Evolutionary conservation across 2,888 invertebrate species (phyloP).

Genomic region (Silvanus unidentatus): DNA sequence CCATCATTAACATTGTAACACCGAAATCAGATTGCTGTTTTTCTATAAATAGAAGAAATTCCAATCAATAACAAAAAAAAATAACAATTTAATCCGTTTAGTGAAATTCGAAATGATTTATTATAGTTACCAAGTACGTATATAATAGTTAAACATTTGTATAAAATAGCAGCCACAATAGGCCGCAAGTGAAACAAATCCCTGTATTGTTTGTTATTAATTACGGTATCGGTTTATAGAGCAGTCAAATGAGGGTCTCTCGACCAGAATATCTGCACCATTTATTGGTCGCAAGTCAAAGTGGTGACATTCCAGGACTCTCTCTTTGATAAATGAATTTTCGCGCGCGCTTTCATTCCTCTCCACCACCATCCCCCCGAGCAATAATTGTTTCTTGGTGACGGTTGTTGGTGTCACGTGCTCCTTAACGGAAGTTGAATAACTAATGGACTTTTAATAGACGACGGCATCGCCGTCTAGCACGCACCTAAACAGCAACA

Average conservation of each 20-base stretch:
- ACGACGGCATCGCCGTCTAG: constrained; percentile 17
- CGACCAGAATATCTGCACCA: background rate
- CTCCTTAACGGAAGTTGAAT: constrained; percentile 22
- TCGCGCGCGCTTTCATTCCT: too few species aligned
- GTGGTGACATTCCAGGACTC: constrained; percentile 2
- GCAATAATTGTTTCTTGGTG: constrained; percentile 19
- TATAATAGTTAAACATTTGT: constrained; percentile 16
- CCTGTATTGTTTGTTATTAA: constrained; percentile 42
- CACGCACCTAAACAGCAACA: constrained; percentile 1
- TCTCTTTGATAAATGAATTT: constrained; percentile 7
- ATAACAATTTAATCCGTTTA: too few species aligned
- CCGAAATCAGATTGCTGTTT: too few species aligned
- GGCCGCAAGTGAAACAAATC: constrained; percentile 37
- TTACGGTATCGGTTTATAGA: constrained; percentile 39
- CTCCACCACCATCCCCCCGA: constrained; percentile 11
- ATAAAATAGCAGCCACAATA: constrained; percentile 28
- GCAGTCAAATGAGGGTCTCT: constrained; percentile 9
- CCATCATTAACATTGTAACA: too few species aligned
- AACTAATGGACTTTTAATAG: constrained; percentile 42
- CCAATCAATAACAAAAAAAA: too few species aligned
- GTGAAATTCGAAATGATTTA: too few species aligned
- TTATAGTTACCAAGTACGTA: too few species aligned
- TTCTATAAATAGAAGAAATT: too few species aligned
- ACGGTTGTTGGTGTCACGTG: constrained; percentile 22
- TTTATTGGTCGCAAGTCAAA: background rate